Percentiles rank a stretch among this genome's conserved stretches.
Conservation (phyloP, 1,140 invertebrate species). For the Aphaenogaster rudis region DNA sequence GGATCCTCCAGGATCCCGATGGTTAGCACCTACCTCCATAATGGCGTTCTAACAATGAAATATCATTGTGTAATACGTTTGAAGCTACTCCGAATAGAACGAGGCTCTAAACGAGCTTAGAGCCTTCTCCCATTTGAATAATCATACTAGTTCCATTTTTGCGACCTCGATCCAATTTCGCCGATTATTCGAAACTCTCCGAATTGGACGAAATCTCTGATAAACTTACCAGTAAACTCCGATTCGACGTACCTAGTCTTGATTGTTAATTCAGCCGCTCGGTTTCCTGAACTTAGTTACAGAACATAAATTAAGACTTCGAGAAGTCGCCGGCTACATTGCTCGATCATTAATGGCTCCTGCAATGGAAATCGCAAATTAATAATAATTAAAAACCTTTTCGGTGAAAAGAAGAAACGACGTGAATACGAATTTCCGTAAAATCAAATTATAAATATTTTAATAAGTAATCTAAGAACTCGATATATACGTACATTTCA, state of each 20-base stretch:
- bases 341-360: conserved; percentile 21
- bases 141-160: background rate
- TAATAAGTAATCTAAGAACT: background rate
- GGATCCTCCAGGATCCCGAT: conserved; percentile 37
- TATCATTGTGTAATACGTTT: conserved; percentile 26
- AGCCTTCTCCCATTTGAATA: background rate
- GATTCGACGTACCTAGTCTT: conserved; percentile 30
- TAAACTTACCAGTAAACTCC: conserved; percentile 29
- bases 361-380: conserved; percentile 32
- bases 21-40: conserved; percentile 31
- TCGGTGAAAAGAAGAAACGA: background rate
- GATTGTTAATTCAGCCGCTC: conserved; percentile 54
- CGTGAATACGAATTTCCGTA: background rate
- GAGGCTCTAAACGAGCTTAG: background rate
- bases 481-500: background rate
- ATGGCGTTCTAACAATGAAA: conserved; percentile 39
- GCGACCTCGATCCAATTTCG: background rate
- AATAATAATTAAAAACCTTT: background rate
- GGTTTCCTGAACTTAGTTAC: conserved; percentile 44
- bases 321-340: conserved; percentile 19
- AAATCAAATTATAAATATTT: background rate
- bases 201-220: conserved; percentile 48
- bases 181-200: conserved; percentile 31
- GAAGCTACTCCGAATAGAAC: background rate
- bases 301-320: conserved; percentile 54